A percentile compares a stretch with the other conserved stretches of the same genome.
Evolutionary conservation across 2,888 invertebrate genomes (phyloP).

Genomic region (Zygaena filipendulae): DNA sequence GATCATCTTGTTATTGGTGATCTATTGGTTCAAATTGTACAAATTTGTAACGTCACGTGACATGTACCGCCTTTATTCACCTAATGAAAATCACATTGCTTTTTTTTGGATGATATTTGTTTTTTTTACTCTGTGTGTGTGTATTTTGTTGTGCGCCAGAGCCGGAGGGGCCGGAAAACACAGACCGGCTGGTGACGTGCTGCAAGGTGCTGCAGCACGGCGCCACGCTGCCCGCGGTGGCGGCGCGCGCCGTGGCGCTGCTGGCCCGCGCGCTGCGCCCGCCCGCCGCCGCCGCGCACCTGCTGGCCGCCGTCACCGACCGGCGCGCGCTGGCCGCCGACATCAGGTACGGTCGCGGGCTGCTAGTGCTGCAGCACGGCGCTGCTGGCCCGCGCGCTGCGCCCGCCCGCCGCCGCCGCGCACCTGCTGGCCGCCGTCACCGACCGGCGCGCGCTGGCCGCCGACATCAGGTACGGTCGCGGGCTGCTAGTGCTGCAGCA

Average conservation of each 20-base stretch:
- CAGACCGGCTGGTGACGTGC: constrained; percentile 38
- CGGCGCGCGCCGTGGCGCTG: constrained; percentile 74
- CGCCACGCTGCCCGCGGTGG: constrained; percentile 50
- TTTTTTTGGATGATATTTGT: no score
- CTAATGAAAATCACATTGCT: no score
- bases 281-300: constrained; percentile 50
- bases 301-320: constrained; percentile 76
- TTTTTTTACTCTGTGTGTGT: no score
- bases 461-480: constrained; percentile 61
- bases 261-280: constrained; percentile 79
- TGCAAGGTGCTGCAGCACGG: constrained; percentile 36
- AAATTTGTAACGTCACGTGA: no score
- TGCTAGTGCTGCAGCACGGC: constrained; percentile 1
- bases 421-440: constrained; percentile 74
- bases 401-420: constrained; percentile 67
- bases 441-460: constrained; percentile 75
- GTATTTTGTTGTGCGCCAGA: constrained; percentile 24
- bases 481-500: constrained; percentile 1
- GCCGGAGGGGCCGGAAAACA: constrained; percentile 28
- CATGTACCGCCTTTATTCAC: no score
- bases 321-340: constrained; percentile 76
- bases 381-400: constrained; percentile 66
- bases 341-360: constrained; percentile 44
- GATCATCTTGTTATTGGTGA: no score
- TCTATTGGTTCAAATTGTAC: no score